Conservation (phyloP, 2,888 invertebrate species). For the Tipula unca region DNA sequence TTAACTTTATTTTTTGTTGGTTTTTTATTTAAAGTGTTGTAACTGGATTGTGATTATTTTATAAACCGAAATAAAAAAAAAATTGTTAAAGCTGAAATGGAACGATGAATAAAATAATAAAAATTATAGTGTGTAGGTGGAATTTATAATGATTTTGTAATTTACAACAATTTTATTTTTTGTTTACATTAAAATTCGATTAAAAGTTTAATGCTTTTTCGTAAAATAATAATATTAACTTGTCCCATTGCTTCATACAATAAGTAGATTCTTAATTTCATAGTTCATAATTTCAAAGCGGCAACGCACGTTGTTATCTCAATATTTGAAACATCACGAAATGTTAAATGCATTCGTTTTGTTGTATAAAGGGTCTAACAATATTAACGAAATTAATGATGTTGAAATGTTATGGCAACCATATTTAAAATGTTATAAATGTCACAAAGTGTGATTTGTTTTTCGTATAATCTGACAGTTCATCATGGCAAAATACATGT, state of each 20-base stretch:
- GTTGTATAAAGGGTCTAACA: too few relatives aligned
- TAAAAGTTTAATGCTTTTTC: background rate
- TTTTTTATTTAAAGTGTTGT: background rate
- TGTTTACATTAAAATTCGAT: background rate
- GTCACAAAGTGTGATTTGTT: too few relatives aligned
- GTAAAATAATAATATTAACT: background rate
- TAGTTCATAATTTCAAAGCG: background rate
- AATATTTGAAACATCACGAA: too few relatives aligned
- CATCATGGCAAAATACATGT: too few relatives aligned
- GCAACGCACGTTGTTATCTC: too few relatives aligned
- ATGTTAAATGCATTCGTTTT: too few relatives aligned
- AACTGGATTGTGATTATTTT: constrained; percentile 8
- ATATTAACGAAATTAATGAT: too few relatives aligned
- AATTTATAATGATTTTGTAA: constrained; percentile 2
- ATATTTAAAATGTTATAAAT: too few relatives aligned
- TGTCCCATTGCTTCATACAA: background rate
- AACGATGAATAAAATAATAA: background rate
- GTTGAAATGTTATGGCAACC: too few relatives aligned
- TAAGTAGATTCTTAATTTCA: background rate
- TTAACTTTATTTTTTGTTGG: background rate
- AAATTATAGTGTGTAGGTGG: background rate
- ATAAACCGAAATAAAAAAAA: background rate
- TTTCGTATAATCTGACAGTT: too few relatives aligned
- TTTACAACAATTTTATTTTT: background rate
- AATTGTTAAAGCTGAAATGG: background rate